Conservation (phyloP, 2,797 vertebrate species). For the Hoplostethus atlanticus region DNA sequence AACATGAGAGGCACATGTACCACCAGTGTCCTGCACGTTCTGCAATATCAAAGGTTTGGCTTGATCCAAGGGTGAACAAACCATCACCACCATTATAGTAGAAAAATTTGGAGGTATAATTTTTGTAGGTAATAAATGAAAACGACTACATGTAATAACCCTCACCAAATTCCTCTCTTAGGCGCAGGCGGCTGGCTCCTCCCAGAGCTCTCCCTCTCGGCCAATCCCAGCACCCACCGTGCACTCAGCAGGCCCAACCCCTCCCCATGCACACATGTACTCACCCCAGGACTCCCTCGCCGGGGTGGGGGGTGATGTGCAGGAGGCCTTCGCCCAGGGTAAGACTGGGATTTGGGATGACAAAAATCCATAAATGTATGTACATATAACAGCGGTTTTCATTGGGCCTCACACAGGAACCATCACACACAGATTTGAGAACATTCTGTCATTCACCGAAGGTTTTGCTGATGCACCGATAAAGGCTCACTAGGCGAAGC, state of each 20-base stretch:
- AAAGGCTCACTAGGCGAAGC: too few species aligned
- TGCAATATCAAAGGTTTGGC: neutral
- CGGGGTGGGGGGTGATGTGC: slow-evolving; percentile 89
- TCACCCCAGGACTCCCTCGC: slow-evolving; percentile 88
- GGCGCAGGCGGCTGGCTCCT: slow-evolving; percentile 92
- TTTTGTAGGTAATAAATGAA: neutral
- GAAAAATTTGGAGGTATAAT: neutral
- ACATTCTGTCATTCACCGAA: too few species aligned
- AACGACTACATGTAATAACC: neutral
- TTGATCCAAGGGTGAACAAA: neutral
- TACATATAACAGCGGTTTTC: too few species aligned
- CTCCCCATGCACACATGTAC: slow-evolving; percentile 81
- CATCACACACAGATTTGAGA: too few species aligned
- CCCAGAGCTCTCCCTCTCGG: slow-evolving; percentile 88
- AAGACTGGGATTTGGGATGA: slow-evolving; percentile 22
- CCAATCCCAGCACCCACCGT: slow-evolving; percentile 84
- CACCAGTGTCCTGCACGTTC: neutral
- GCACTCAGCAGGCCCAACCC: slow-evolving; percentile 86
- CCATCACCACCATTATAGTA: too few species aligned
- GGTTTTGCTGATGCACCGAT: too few species aligned
- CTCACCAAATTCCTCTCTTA: slow-evolving; percentile 56
- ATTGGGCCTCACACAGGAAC: too few species aligned
- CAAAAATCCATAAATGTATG: neutral
- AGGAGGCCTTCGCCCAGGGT: slow-evolving; percentile 94
- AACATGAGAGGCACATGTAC: neutral